A percentile compares a stretch with the other conserved stretches of the same genome.
These are phyloP conservation scores for Phataginus tetradactyla DNA, from an alignment of 2,797 vertebrate genomes.

Conservation along the genomic window DNA sequence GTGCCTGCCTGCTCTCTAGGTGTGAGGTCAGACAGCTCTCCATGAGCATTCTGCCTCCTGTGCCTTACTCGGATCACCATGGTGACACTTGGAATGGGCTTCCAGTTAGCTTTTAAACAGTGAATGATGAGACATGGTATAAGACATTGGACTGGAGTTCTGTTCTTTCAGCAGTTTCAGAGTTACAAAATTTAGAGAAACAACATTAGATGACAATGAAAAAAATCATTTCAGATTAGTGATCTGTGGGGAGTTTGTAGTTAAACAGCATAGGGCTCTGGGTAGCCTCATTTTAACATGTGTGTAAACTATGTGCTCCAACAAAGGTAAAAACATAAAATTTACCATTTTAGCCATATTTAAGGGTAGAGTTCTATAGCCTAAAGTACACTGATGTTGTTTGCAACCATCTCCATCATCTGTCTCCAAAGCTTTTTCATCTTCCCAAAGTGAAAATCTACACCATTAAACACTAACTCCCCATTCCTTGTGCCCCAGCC, in stretches of 20 bases:
- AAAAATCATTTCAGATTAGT: slow-evolving; percentile 74
- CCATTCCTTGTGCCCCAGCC: no score
- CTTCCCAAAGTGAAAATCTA: not conserved
- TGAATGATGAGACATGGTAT: slow-evolving; percentile 46
- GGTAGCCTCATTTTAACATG: slow-evolving; percentile 65
- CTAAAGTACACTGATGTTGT: not conserved
- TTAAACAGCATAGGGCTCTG: slow-evolving; percentile 58
- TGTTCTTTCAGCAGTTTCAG: slow-evolving; percentile 75
- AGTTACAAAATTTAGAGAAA: slow-evolving; percentile 67
- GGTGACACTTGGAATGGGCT: slow-evolving; percentile 72
- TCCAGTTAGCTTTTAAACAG: slow-evolving; percentile 68
- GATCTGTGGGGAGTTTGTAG: slow-evolving; percentile 71
- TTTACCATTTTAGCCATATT: not conserved
- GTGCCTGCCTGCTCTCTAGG: not conserved
- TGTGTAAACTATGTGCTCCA: slow-evolving; percentile 55
- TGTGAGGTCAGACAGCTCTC: not conserved
- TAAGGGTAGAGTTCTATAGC: not conserved
- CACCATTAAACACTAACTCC: not conserved
- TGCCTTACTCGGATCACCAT: slow-evolving; percentile 57
- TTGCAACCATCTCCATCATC: not conserved
- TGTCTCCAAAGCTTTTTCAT: not conserved
- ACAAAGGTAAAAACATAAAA: not conserved
- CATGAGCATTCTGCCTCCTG: not conserved
- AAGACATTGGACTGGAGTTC: slow-evolving; percentile 43
- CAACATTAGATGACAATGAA: slow-evolving; percentile 68